Evolutionary conservation across 92 coral and sea anemone species (phyloP).

Genomic region (Heliopora coerulea): DNA sequence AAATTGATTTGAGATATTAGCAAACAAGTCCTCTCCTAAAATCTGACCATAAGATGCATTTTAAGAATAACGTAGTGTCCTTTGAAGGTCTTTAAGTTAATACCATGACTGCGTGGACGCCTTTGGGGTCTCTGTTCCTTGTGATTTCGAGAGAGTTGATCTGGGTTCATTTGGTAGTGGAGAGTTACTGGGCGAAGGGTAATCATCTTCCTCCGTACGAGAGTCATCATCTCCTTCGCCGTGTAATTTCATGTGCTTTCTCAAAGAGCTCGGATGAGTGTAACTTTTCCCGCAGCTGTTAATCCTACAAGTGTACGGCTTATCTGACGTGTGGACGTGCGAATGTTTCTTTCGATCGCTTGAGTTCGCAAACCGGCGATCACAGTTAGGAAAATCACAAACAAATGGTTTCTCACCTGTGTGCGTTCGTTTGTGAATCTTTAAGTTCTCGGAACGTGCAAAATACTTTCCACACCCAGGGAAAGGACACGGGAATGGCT

Average conservation of each 20-base stretch:
- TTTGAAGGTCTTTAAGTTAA: neutral
- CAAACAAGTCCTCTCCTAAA: neutral
- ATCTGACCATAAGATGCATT: neutral
- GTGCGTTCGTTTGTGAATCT: slow-evolving; percentile 98
- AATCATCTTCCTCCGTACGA: slow-evolving; percentile 27
- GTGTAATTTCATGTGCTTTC: slow-evolving; percentile 97
- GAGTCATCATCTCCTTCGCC: slow-evolving; percentile 56
- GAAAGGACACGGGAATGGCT: slow-evolving; percentile 97
- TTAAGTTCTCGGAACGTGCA: slow-evolving; percentile 97
- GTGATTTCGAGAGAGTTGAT: slow-evolving; percentile 23
- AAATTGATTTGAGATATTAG: too few relatives aligned
- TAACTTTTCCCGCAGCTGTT: slow-evolving; percentile 97
- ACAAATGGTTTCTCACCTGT: slow-evolving; percentile 98
- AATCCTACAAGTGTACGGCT: slow-evolving; percentile 95
- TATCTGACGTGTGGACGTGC: slow-evolving; percentile 97
- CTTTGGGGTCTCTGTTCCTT: slow-evolving; percentile 27
- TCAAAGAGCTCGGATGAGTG: slow-evolving; percentile 97
- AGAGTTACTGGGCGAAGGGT: slow-evolving; percentile 26
- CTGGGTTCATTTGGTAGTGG: slow-evolving; percentile 13
- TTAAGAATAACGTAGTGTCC: neutral
- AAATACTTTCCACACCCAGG: slow-evolving; percentile 98
- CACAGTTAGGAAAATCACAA: slow-evolving; percentile 95
- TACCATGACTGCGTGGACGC: slow-evolving; percentile 30
- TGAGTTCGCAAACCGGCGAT: slow-evolving; percentile 96
- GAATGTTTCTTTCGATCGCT: slow-evolving; percentile 99